Conservation (phyloP, 2,888 invertebrate genomes). For the Erpobdella octoculata region DNA sequence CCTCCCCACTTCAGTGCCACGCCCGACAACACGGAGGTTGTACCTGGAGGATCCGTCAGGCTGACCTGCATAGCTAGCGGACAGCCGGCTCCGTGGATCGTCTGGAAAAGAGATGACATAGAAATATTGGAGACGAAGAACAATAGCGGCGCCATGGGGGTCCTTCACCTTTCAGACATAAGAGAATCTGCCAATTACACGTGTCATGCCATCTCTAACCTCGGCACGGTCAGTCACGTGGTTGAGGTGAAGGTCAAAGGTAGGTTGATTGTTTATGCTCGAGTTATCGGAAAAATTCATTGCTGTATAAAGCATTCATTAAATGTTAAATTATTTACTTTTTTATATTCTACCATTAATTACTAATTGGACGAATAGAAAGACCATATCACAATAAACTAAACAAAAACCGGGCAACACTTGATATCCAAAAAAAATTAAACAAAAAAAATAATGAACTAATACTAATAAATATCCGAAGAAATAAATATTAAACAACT, state of each 20-base stretch:
- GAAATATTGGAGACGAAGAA: background rate
- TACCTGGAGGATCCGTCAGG: constrained; percentile 80
- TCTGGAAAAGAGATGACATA: constrained; percentile 51
- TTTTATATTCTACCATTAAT: too few species aligned
- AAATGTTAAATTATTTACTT: too few species aligned
- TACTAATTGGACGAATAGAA: too few species aligned
- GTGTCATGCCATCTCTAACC: constrained; percentile 85
- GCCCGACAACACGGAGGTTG: constrained; percentile 79
- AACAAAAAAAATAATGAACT: too few species aligned
- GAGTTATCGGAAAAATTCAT: too few species aligned
- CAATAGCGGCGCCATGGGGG: constrained; percentile 63
- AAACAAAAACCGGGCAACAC: too few species aligned
- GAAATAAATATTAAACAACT: too few species aligned
- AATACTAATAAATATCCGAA: too few species aligned
- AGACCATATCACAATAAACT: too few species aligned
- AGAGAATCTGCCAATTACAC: constrained; percentile 90
- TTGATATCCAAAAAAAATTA: too few species aligned
- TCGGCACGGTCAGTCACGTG: constrained; percentile 80
- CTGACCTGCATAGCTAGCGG: constrained; percentile 94
- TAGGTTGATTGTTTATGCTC: too few species aligned
- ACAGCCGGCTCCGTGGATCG: constrained; percentile 93
- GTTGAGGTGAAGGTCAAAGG: constrained; percentile 91
- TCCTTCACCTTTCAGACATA: constrained; percentile 75
- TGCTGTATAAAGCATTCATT: too few species aligned
- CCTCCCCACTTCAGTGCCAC: constrained; percentile 90